A percentile compares a stretch with the other conserved stretches of the same genome.
Conservation (phyloP, 2,113 vertebrate genomes). For the Perccottus glenii region DNA sequence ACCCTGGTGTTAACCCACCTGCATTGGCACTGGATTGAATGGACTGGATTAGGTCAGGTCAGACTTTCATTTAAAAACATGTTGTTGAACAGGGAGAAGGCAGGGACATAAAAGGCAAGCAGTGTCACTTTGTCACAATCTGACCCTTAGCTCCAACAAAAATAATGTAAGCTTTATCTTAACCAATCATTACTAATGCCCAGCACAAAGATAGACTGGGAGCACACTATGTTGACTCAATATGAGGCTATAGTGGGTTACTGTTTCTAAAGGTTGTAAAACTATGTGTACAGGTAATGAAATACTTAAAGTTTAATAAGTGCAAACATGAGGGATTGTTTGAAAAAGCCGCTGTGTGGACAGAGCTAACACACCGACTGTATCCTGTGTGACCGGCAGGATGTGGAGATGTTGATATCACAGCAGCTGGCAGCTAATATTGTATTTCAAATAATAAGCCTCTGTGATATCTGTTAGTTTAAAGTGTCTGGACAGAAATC, state of each 20-base stretch:
- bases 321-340: not conserved
- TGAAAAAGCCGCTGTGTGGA: slow-evolving; percentile 16
- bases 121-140: too few relatives aligned
- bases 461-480: slow-evolving; percentile 27
- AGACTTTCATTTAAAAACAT: too few relatives aligned
- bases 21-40: too few relatives aligned
- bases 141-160: too few relatives aligned
- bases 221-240: too few relatives aligned
- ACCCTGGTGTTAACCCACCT: too few relatives aligned
- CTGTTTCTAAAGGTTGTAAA: too few relatives aligned
- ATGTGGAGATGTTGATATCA: slow-evolving; percentile 12
- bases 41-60: too few relatives aligned
- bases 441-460: slow-evolving; percentile 22
- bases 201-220: not conserved
- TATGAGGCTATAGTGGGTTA: too few relatives aligned
- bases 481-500: slow-evolving; percentile 13
- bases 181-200: not conserved
- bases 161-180: too few relatives aligned
- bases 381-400: slow-evolving; percentile 1
- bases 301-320: not conserved
- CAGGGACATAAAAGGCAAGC: too few relatives aligned
- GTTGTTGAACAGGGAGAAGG: too few relatives aligned
- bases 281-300: not conserved
- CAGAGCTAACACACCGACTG: slow-evolving; percentile 3
- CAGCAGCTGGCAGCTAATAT: slow-evolving; percentile 8